These are phyloP conservation scores for Grammomys surdaster DNA, from an alignment of 2,113 vertebrate species.

Conservation along the genomic window DNA sequence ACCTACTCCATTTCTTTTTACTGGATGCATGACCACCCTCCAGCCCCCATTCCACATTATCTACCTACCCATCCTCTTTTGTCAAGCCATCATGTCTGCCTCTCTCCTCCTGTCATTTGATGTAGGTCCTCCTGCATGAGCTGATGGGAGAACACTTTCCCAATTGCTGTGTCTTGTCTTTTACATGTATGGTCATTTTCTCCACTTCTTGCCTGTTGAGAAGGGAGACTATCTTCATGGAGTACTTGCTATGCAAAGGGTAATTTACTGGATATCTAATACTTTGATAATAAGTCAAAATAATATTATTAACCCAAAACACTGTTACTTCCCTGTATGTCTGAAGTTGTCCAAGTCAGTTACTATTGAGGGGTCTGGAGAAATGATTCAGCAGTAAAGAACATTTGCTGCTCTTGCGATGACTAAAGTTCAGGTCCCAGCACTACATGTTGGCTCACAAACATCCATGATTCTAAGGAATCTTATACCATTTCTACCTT, in stretches of 20 bases:
- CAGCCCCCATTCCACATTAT: background rate
- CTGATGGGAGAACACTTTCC: background rate
- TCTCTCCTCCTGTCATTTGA: background rate
- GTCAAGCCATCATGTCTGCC: background rate
- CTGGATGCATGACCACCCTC: fast-evolving
- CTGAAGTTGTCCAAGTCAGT: background rate
- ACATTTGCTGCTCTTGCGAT: background rate
- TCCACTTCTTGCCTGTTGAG: background rate
- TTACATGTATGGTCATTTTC: background rate
- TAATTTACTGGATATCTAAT: background rate
- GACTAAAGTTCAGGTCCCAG: background rate
- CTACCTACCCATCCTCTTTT: background rate
- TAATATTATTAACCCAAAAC: background rate
- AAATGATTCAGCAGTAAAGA: background rate
- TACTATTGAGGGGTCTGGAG: background rate
- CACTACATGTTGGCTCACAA: background rate
- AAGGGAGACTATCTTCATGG: background rate
- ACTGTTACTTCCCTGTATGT: background rate
- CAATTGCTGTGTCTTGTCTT: background rate
- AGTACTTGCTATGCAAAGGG: background rate
- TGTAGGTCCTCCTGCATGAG: background rate
- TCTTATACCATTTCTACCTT: too few species aligned
- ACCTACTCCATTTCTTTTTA: background rate
- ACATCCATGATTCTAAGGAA: background rate
- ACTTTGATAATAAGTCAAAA: background rate